Evolutionary conservation across 2,113 vertebrate species (phyloP).

Genomic region (Amphiprion ocellaris): DNA sequence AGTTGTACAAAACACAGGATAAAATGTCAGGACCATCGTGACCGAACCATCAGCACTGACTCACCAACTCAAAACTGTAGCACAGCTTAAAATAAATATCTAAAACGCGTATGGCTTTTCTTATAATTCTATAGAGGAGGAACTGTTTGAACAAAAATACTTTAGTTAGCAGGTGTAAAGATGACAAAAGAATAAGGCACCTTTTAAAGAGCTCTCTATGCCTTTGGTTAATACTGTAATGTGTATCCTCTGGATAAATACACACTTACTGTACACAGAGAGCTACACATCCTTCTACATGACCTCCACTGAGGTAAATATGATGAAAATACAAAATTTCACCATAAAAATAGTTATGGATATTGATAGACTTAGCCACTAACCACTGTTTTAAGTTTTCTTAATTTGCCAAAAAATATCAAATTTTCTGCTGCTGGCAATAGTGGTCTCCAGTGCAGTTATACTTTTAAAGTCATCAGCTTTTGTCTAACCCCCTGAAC

Average conservation of each 20-base stretch:
- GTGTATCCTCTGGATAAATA: constrained; percentile 14
- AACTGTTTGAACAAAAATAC: constrained; percentile 14
- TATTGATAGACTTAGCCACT: neutral
- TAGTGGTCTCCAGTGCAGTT: neutral
- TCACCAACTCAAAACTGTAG: constrained; percentile 10
- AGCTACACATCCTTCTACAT: neutral
- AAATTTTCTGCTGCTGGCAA: neutral
- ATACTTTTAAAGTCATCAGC: too few relatives aligned
- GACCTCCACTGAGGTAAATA: neutral
- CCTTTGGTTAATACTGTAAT: constrained; percentile 66
- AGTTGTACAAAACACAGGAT: constrained; percentile 15
- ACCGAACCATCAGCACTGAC: constrained; percentile 12
- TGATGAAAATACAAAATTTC: neutral
- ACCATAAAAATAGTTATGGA: neutral
- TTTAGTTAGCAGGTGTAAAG: constrained; percentile 6
- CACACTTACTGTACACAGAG: constrained; percentile 4
- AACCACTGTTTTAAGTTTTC: neutral
- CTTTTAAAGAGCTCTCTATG: constrained; percentile 59
- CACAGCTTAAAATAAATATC: constrained; percentile 17
- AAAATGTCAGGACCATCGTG: constrained; percentile 8
- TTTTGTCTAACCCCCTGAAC: too few relatives aligned
- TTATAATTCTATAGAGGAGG: constrained; percentile 8
- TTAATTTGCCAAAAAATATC: too few relatives aligned
- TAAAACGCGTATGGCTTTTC: constrained; percentile 64
- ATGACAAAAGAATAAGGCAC: constrained; percentile 68